These are phyloP conservation scores for Cettia cetti DNA, from an alignment of 2,113 vertebrate genomes.

Conservation along the genomic window DNA sequence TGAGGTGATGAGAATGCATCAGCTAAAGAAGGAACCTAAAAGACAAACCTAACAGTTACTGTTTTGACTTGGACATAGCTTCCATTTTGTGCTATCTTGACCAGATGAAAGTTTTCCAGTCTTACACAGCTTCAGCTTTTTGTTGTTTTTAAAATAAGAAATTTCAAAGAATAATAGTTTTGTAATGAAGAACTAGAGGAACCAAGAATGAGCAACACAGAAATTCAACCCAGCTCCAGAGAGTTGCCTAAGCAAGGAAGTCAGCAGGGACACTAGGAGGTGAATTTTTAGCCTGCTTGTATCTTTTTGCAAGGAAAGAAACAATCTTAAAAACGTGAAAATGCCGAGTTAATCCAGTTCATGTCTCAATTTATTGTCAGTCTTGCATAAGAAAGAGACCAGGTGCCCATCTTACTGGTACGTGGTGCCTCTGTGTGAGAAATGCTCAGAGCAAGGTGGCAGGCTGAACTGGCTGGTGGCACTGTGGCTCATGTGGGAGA, in stretches of 20 bases:
- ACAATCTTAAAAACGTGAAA: background rate
- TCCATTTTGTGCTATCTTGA: background rate
- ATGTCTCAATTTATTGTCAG: background rate
- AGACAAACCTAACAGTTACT: background rate
- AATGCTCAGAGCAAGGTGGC: fast-evolving
- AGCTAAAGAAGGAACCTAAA: background rate
- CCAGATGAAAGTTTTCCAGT: background rate
- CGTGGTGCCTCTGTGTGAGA: background rate
- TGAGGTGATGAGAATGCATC: background rate
- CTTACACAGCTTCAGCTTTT: background rate
- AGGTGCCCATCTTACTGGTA: background rate
- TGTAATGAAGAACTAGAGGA: background rate
- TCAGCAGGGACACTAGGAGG: background rate
- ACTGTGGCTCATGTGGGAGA: fast-evolving
- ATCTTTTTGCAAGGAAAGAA: background rate
- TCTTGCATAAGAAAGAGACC: background rate
- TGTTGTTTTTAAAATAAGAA: background rate
- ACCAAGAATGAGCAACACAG: background rate
- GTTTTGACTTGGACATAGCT: background rate
- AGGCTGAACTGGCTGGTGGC: background rate
- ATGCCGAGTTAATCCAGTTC: background rate
- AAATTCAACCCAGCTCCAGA: background rate
- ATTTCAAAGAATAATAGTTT: background rate
- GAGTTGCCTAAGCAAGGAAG: background rate
- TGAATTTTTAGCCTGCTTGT: background rate